Evolutionary conservation across 2,797 vertebrate genomes (phyloP).

Genomic region (Mallotus villosus): DNA sequence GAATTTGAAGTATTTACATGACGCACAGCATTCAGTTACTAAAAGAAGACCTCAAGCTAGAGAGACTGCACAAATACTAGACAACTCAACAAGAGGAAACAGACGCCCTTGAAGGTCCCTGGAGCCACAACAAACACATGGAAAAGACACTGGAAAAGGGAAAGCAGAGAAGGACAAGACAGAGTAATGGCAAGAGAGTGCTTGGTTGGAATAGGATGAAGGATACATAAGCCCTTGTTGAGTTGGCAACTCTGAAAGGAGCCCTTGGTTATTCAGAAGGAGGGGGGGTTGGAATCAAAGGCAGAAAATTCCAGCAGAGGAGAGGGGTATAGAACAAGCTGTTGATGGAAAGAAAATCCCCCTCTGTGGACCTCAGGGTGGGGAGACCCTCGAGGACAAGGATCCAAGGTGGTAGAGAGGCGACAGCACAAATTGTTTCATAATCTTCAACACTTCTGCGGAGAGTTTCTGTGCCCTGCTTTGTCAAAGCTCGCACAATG

Average conservation of each 20-base stretch:
- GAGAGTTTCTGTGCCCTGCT: neutral
- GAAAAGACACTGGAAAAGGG: conserved; percentile 6
- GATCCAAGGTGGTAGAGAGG: conserved; percentile 58
- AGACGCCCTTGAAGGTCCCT: conserved; percentile 51
- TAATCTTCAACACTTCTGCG: conserved; percentile 20
- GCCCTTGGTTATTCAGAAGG: conserved; percentile 66
- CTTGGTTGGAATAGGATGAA: conserved; percentile 67
- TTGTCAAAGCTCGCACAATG: conserved; percentile 33
- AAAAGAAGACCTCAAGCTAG: conserved; percentile 32
- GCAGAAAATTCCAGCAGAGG: conserved; percentile 64
- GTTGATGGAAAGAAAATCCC: conserved; percentile 40
- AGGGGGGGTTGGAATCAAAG: conserved; percentile 64
- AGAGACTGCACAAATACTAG: conserved; percentile 26
- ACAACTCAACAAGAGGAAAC: conserved; percentile 47
- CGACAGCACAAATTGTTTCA: conserved; percentile 61
- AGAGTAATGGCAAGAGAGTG: conserved; percentile 53
- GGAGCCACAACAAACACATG: conserved; percentile 59
- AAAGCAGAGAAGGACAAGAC: neutral
- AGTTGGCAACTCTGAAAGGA: conserved; percentile 69
- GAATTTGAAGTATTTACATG: conserved; percentile 9
- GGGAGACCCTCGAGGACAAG: conserved; percentile 34
- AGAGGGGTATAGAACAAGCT: conserved; percentile 56
- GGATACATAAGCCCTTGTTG: conserved; percentile 66
- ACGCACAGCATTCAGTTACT: conserved; percentile 16
- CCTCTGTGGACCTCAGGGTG: neutral